A percentile compares a stretch with the other conserved stretches of the same genome.
Evolutionary conservation across 1,140 invertebrate species (phyloP).

Genomic region (Lepeophtheirus salmonis): DNA sequence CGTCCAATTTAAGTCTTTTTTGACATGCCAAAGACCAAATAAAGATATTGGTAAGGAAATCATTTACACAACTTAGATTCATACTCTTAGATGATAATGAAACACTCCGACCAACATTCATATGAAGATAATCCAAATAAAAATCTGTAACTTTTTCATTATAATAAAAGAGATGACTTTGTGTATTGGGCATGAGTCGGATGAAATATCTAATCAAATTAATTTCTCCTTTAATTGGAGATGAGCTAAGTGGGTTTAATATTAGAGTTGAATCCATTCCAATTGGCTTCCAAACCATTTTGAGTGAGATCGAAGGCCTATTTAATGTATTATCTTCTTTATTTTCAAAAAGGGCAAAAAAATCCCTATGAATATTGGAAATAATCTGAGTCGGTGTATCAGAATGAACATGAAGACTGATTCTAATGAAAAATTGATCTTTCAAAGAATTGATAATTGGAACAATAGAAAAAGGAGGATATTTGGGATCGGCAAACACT

Average conservation of each 20-base stretch:
- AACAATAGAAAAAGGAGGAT: conserved; percentile 31
- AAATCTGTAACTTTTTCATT: conserved; percentile 21
- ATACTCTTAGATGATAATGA: too few relatives aligned
- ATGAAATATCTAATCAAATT: conserved; percentile 35
- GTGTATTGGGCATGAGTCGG: conserved; percentile 32
- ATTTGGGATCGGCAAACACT: conserved; percentile 32
- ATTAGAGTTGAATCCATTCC: conserved; percentile 29
- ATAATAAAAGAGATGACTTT: too few relatives aligned
- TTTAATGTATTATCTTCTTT: conserved; percentile 19
- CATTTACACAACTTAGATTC: too few relatives aligned
- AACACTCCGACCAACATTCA: too few relatives aligned
- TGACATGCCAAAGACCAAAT: not conserved
- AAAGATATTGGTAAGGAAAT: too few relatives aligned
- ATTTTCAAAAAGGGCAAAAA: conserved; percentile 22
- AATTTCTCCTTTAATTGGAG: conserved; percentile 31
- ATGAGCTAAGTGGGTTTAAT: conserved; percentile 25
- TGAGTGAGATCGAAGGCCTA: conserved; percentile 23
- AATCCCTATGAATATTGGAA: conserved; percentile 20
- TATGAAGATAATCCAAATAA: too few relatives aligned
- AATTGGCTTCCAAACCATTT: conserved; percentile 34
- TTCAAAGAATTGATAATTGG: conserved; percentile 26
- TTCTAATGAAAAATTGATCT: conserved; percentile 23
- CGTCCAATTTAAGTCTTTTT: not conserved
- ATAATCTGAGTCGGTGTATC: conserved; percentile 24
- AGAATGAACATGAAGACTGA: conserved; percentile 31